Evolutionary conservation across 2,797 vertebrate species (phyloP).

Genomic region (Semaprochilodus insignis): DNA sequence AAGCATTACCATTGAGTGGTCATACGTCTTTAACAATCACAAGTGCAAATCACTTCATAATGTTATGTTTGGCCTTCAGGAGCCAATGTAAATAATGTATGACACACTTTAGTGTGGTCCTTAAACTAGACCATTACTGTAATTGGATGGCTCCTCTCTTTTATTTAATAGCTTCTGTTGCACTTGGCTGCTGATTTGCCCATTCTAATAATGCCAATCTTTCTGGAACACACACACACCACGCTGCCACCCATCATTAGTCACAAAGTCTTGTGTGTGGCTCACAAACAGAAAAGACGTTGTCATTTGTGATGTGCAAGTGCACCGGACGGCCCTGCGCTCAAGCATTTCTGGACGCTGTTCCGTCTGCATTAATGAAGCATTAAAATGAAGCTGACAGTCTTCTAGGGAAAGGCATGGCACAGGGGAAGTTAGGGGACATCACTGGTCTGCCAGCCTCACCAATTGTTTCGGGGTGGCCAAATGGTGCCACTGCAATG

Average conservation of each 20-base stretch:
- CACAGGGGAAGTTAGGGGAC: constrained; percentile 63
- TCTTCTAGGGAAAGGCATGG: constrained; percentile 67
- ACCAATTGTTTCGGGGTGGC: constrained; percentile 67
- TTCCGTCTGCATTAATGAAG: constrained; percentile 72
- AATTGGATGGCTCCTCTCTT: constrained; percentile 30
- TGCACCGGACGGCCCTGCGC: constrained; percentile 26
- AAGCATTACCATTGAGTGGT: neutral
- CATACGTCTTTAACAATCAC: neutral
- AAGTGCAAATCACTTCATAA: neutral
- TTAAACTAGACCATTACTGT: constrained; percentile 33
- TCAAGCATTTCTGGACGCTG: constrained; percentile 64
- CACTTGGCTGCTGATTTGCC: constrained; percentile 43
- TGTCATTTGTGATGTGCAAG: constrained; percentile 48
- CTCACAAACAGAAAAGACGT: constrained; percentile 55
- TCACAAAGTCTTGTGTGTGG: constrained; percentile 52
- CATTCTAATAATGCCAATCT: constrained; percentile 48
- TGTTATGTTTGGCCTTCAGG: neutral
- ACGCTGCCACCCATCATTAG: constrained; percentile 56
- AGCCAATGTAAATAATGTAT: constrained; percentile 2
- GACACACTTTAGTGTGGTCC: constrained; percentile 24
- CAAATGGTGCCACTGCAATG: constrained; percentile 67
- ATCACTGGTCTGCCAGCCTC: constrained; percentile 69
- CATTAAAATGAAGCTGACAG: constrained; percentile 80
- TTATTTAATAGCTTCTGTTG: constrained; percentile 46
- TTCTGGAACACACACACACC: constrained; percentile 45